Conservation (phyloP, 2,113 vertebrate genomes). For the Pavo muticus region DNA sequence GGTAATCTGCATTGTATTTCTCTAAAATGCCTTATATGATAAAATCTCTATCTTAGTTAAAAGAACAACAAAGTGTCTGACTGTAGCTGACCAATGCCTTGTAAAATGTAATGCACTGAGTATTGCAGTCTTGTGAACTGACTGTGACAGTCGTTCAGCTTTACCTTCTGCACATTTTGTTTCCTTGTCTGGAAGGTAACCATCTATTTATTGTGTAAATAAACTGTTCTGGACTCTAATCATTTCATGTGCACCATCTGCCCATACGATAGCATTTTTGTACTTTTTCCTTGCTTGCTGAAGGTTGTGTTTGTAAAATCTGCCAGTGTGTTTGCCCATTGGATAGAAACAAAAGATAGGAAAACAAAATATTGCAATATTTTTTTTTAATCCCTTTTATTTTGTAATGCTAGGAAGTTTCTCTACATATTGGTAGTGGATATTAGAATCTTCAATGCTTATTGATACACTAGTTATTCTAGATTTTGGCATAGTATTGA, state of each 20-base stretch:
- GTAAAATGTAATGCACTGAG: neutral
- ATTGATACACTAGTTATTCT: neutral
- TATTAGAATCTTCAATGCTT: neutral
- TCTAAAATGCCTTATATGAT: neutral
- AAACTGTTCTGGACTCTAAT: neutral
- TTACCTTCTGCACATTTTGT: neutral
- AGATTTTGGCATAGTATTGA: neutral
- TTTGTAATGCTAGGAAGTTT: conserved; percentile 14
- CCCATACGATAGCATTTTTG: neutral
- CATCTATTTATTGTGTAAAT: neutral
- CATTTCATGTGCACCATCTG: neutral
- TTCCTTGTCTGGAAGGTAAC: neutral
- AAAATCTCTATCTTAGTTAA: neutral
- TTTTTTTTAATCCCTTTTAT: neutral
- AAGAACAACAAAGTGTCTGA: neutral
- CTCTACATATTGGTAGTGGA: neutral
- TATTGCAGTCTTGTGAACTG: neutral
- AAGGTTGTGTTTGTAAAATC: neutral
- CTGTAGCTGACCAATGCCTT: neutral
- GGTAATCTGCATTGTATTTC: neutral
- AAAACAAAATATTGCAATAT: neutral
- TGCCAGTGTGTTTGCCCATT: neutral
- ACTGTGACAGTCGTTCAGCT: neutral
- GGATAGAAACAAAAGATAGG: neutral
- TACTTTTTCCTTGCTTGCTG: neutral